Base-by-base conservation (phyloP, 2,797 vertebrate genomes). In the Schizothorax lantsangensis region DNA sequence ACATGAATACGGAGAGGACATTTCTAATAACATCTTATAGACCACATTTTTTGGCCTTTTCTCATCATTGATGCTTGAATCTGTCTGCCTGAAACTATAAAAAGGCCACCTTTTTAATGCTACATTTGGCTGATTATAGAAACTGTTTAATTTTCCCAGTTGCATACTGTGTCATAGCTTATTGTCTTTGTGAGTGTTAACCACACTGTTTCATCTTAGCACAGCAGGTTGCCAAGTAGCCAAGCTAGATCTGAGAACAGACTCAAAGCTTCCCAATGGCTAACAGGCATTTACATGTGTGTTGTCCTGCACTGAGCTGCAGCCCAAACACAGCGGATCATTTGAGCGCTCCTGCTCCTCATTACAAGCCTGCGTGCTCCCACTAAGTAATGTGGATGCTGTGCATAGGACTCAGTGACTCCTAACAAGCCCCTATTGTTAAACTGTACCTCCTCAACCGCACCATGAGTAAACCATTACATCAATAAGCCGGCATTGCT, bases 391-490 rank as follows among this genome's bases (percentile, higher is more conserved):
- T 85, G 69, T 84, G 82, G 36, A 87, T 78, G 66, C 85, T 84
- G 64, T 84, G 74, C 54, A 81, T 84, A 82, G 83, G 43, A 75
- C 82, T 72, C 68, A 71, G 68, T 83, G 81, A 64, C 81, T 89
- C 80, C 74, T 93, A 95, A 93, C 91, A 86, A 89, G 87, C 87
- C 85, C 19, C 57, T 83, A 84, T 91, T 88, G 90, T 90, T 88
- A 85, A 86, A 90, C 87, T 83, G 83, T 85, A 88, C 79, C 86
- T 81, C 88, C 83, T 88, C 82, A 83, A 82, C 64, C 84, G 79
- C 86, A 80, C 75, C 90, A 86, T 86, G 68, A 85, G 88, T 87
- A 86, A 90, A 88, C 84, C 87, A 89, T 92, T 89, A 92, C 85
- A 91, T 89, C 90, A 87, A 89, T 87, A 89, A 90, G 80, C 82